phyloP scores from a whole-genome alignment of 2,797 vertebrate species.

The Cyprinodon diabolis region DNA sequence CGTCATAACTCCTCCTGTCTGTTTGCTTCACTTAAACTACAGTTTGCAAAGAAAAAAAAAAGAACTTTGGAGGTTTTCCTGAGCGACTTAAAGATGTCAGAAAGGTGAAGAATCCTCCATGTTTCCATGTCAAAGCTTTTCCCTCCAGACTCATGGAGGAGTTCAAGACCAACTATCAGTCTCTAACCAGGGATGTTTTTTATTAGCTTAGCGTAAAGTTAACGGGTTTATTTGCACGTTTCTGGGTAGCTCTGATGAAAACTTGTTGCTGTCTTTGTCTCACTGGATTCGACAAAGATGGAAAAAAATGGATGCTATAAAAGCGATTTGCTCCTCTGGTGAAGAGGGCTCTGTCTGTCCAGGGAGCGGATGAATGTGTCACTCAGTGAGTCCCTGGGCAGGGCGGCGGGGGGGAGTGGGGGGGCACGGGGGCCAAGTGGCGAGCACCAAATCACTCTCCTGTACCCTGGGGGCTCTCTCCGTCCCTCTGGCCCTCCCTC shows the following conservation, averaged over 20 bases:
- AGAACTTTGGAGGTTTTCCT: too few species aligned
- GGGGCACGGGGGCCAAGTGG: conserved; percentile 71
- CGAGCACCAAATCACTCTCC: conserved; percentile 79
- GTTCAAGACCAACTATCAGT: too few species aligned
- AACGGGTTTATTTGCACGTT: too few species aligned
- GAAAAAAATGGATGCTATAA: conserved; percentile 44
- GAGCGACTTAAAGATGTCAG: too few species aligned
- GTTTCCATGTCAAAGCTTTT: too few species aligned
- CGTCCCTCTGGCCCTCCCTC: conserved; percentile 57
- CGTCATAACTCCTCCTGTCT: background rate
- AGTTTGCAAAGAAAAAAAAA: too few species aligned
- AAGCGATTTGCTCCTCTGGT: conserved; percentile 47
- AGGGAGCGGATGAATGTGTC: conserved; percentile 72
- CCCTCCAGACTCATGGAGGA: too few species aligned
- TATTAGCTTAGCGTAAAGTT: too few species aligned
- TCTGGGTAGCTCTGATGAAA: too few species aligned
- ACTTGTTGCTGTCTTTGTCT: conserved; percentile 20
- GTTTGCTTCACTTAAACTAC: too few species aligned
- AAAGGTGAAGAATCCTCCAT: too few species aligned
- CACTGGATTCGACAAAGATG: conserved; percentile 30
- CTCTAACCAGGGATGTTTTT: too few species aligned
- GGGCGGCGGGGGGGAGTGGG: conserved; percentile 49
- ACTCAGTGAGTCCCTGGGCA: conserved; percentile 71
- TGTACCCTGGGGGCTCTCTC: conserved; percentile 63
- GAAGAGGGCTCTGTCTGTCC: conserved; percentile 73